Percentiles rank a stretch among this genome's conserved stretches.
Evolutionary conservation across 1,140 invertebrate genomes (phyloP).

Genomic region (Drosophila truncata): DNA sequence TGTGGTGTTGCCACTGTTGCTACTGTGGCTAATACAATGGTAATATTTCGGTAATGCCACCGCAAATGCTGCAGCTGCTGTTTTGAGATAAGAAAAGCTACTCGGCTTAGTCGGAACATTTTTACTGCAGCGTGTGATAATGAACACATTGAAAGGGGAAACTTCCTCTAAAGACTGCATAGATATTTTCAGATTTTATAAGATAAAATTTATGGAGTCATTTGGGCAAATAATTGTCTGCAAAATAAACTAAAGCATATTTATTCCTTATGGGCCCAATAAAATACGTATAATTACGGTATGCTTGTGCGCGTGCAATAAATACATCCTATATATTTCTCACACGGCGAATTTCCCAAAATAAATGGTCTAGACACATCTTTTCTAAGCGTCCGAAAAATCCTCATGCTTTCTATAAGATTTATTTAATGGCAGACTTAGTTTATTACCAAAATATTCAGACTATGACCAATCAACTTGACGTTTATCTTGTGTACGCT

Average conservation of each 20-base stretch:
- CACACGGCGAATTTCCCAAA: constrained; percentile 28
- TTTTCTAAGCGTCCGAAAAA: constrained; percentile 20
- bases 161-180: background rate
- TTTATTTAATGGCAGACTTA: constrained; percentile 45
- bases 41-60: constrained; percentile 12
- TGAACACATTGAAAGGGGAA: background rate
- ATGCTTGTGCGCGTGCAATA: constrained; percentile 10
- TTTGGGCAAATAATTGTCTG: constrained; percentile 8
- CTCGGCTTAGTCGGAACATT: constrained; percentile 12
- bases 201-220: background rate
- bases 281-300: constrained; percentile 26
- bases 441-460: constrained; percentile 33
- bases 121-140: constrained; percentile 25
- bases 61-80: constrained; percentile 33
- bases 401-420: constrained; percentile 22
- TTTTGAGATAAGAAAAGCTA: constrained; percentile 38
- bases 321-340: constrained; percentile 15
- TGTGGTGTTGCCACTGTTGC: constrained; percentile 16
- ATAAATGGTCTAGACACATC: constrained; percentile 44
- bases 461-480: constrained; percentile 14
- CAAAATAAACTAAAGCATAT: constrained; percentile 2
- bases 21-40: constrained; percentile 21
- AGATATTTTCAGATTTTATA: background rate
- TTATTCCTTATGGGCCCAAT: constrained; percentile 26
- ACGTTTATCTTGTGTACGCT: constrained; percentile 15